Base-by-base conservation (phyloP, 2,888 invertebrate genomes). In the Icerya purchasi region DNA sequence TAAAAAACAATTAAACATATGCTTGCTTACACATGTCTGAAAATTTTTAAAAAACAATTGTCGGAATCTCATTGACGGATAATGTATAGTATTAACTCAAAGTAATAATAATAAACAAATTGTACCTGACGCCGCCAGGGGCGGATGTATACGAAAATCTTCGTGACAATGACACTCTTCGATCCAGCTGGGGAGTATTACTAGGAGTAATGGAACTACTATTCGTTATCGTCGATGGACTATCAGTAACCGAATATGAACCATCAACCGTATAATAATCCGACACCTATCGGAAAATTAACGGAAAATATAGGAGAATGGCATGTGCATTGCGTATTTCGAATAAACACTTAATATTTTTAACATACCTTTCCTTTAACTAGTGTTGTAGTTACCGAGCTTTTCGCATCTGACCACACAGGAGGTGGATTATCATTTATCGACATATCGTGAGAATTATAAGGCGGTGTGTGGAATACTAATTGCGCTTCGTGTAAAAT, bases 401-500 rank as follows among this genome's bases (percentile, higher is more conserved):
- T 36, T 14, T 36, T 36, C 5, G 14, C 36, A 14, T 62, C 61
- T 2, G 63, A 54, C 63, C 63, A 63, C 20, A 59, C 58, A 23
- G 63, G 62, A 1, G 58, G 53, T 36, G 64, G 64, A 59, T 61
- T 54, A 55, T 68, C 68, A 52, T 67, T 65, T 14, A 68, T 66
- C 53, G 66, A 63, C 2, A 88, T 83, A 66, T 84, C 81, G 66
- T 84, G 78, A 51, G 82, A 77, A 65, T 85, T 86, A 68, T 90
- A 90, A 0, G 90, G 90, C 0, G 89, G 87, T 1, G 90, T 89
- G 66, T 91, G 86, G 70, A 94, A 92, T 54, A 93, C 84, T 8
- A 93, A 74, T 70, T 89, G 83, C 25, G 84, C 82, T 60, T 86
- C 80, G 69, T 92, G 89, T 22, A 96, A 73, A 66, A 96, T 81